These are phyloP conservation scores for Stenichneumon culpator DNA, from an alignment of 2,888 invertebrate genomes.

Conservation along the genomic window DNA sequence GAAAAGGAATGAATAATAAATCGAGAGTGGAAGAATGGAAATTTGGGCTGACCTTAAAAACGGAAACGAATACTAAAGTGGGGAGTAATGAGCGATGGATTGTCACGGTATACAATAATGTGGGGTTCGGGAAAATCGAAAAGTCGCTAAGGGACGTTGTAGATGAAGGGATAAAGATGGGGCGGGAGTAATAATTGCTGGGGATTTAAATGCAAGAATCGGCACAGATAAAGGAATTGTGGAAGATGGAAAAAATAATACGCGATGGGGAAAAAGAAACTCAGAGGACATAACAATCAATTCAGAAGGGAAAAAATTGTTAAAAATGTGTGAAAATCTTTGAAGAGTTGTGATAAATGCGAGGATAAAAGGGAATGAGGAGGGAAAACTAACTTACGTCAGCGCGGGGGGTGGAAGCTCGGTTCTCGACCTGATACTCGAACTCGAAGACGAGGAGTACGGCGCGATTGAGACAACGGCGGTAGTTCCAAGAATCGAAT, in stretches of 20 bases:
- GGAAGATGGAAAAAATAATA: no score
- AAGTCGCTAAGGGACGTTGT: not conserved
- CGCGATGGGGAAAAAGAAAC: not conserved
- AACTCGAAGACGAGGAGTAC: not conserved
- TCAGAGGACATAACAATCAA: slow-evolving; percentile 1
- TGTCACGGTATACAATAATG: slow-evolving; percentile 27
- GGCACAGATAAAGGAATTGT: not conserved
- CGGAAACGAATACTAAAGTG: no score
- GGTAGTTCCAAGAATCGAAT: not conserved
- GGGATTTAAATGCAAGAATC: slow-evolving; percentile 12
- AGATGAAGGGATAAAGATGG: not conserved
- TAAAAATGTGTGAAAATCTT: not conserved
- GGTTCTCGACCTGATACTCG: slow-evolving; percentile 6
- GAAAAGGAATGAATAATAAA: not conserved
- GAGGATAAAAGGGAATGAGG: slow-evolving; percentile 2
- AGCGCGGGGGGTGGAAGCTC: slow-evolving; percentile 1
- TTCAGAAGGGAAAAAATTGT: not conserved
- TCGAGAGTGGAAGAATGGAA: slow-evolving; percentile 43
- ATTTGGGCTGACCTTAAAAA: slow-evolving; percentile 32
- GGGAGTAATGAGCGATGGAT: not conserved
- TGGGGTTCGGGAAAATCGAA: not conserved
- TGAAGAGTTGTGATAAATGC: slow-evolving; percentile 3
- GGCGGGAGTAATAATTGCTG: not conserved
- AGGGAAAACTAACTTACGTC: not conserved
- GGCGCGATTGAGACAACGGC: not conserved